phyloP scores from a whole-genome alignment of 1,140 invertebrate genomes.

The Bursaphelenchus mucronatus region DNA sequence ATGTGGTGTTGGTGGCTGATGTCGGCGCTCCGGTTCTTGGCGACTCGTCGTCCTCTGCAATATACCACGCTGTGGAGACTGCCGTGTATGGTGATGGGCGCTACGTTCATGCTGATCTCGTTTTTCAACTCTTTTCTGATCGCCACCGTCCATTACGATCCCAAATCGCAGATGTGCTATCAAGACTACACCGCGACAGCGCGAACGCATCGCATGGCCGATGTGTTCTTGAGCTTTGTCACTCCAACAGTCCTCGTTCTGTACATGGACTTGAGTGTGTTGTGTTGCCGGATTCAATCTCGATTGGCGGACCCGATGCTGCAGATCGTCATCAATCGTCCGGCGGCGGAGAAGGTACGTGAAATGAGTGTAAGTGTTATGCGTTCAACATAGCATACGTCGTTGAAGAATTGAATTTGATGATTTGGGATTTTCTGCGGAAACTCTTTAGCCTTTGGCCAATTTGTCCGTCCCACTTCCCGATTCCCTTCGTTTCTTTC shows the following conservation, averaged over 20 bases:
- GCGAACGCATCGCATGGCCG: slow-evolving; percentile 23
- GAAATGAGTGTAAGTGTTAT: slow-evolving; percentile 17
- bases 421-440: no score
- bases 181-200: slow-evolving; percentile 23
- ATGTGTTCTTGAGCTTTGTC: slow-evolving; percentile 32
- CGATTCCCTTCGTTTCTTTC: not conserved
- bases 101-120: slow-evolving; percentile 23
- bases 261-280: slow-evolving; percentile 42
- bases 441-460: no score
- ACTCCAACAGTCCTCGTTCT: slow-evolving; percentile 29
- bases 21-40: slow-evolving; percentile 37
- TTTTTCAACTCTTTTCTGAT: slow-evolving; percentile 29
- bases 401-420: no score
- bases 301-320: slow-evolving; percentile 37
- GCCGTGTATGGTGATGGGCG: slow-evolving; percentile 27
- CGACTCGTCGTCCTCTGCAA: slow-evolving; percentile 32
- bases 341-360: slow-evolving; percentile 30
- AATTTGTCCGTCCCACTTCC: no score
- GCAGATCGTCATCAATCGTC: slow-evolving; percentile 42
- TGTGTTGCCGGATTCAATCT: slow-evolving; percentile 25
- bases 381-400: not conserved
- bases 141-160: slow-evolving; percentile 16
- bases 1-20: slow-evolving; percentile 41
- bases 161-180: slow-evolving; percentile 8
- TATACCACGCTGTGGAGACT: slow-evolving; percentile 41